Percentiles rank a stretch among this genome's conserved stretches.
Evolutionary conservation across 2,888 invertebrate species (phyloP).

Genomic region (Cylindroiulus punctatus): DNA sequence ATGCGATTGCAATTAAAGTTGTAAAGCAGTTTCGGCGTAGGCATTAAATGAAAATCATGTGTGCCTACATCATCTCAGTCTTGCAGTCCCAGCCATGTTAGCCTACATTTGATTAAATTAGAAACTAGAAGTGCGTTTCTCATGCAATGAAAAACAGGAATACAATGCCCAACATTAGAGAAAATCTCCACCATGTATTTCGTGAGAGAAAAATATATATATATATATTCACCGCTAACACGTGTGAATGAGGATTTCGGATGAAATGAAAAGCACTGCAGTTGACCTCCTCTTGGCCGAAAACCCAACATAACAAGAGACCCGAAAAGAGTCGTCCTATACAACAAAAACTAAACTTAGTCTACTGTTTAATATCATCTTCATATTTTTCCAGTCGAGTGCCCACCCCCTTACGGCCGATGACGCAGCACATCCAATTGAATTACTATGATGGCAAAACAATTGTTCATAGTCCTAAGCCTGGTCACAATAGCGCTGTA

Average conservation of each 20-base stretch:
- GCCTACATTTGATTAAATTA: conserved; percentile 8
- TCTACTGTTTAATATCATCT: neutral
- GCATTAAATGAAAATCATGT: neutral
- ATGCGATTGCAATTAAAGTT: conserved; percentile 12
- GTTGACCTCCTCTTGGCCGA: conserved; percentile 11
- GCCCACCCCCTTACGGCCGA: conserved; percentile 27
- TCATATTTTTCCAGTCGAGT: conserved; percentile 19
- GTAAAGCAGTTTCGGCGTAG: neutral
- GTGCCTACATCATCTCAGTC: neutral
- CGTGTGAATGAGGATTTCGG: neutral
- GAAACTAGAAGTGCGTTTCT: neutral
- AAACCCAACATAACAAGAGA: neutral
- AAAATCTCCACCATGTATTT: neutral
- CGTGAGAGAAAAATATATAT: neutral
- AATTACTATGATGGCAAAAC: conserved; percentile 6
- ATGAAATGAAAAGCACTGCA: neutral
- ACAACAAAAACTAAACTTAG: neutral
- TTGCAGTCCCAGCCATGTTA: neutral
- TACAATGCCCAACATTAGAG: neutral
- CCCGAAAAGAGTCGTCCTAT: neutral
- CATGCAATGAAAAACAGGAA: neutral
- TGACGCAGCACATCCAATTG: conserved; percentile 27
- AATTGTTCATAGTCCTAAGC: conserved; percentile 2
- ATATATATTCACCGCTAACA: neutral
- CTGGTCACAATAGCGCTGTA: conserved; percentile 23